Percentiles rank a stretch among this genome's conserved stretches.
These are phyloP conservation scores for Calameuta filiformis DNA, from an alignment of 2,888 invertebrate genomes.

Conservation along the genomic window DNA sequence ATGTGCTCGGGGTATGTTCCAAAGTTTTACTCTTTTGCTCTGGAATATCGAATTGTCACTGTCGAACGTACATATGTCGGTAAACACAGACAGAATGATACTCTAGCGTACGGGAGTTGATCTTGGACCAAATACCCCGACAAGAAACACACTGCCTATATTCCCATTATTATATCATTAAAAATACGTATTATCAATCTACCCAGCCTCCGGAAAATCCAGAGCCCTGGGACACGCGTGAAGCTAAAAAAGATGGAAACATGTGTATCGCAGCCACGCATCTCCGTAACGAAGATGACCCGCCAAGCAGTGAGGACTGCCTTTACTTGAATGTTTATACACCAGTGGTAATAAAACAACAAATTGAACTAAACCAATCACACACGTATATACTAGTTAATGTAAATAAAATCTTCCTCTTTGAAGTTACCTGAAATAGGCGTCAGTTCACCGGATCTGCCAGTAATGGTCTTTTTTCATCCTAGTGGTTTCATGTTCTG, in stretches of 20 bases:
- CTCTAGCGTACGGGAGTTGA: too few species aligned
- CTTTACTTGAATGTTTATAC: slow-evolving; percentile 17
- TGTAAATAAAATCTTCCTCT: neutral
- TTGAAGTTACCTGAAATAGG: neutral
- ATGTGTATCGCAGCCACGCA: slow-evolving; percentile 10
- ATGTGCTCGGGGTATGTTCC: too few species aligned
- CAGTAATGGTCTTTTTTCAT: slow-evolving; percentile 54
- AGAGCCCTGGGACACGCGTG: slow-evolving; percentile 13
- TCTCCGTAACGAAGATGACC: slow-evolving; percentile 4
- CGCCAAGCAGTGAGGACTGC: slow-evolving; percentile 14
- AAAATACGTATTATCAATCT: neutral
- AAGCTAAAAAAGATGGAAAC: slow-evolving; percentile 16
- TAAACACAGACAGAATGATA: too few species aligned
- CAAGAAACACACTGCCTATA: neutral
- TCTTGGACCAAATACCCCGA: too few species aligned
- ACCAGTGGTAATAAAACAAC: slow-evolving; percentile 5
- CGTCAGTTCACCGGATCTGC: slow-evolving; percentile 21
- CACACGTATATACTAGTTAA: neutral
- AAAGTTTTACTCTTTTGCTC: too few species aligned
- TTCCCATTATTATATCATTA: neutral
- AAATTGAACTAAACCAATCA: neutral
- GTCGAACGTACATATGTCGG: too few species aligned
- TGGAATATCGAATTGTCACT: too few species aligned
- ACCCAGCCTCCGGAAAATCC: slow-evolving; percentile 16
- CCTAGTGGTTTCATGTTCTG: slow-evolving; percentile 48